Base-by-base conservation (phyloP, 2,888 invertebrate genomes). In the Hypselothyrea guttata region DNA sequence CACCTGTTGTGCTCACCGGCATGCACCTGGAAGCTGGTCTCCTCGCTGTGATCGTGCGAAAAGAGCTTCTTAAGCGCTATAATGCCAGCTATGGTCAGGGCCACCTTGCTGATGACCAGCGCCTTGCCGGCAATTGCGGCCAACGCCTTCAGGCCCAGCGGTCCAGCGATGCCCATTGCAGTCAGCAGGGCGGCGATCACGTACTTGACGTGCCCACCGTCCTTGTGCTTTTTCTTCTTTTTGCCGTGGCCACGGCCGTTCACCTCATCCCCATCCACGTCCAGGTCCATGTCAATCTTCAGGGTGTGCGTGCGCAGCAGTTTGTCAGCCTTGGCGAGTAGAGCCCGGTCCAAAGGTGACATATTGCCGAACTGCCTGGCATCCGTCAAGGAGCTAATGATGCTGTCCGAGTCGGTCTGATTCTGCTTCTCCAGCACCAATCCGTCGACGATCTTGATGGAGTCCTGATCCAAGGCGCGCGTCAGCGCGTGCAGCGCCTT, bases 21-120 rank as follows among this genome's bases (percentile, higher is more conserved):
- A 81, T 94, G 93, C 46, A 94, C 94, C 88, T 94, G 93, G 90
- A 94, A 92, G 69, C 93, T 92, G 40, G 92, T 92, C 86, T 93
- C 93, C 65, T 92, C 92, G 61, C 92, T 91, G 64, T 91, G 90
- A 71, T 94, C 93, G 68, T 93, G 93, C 62, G 93, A 93, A 90
- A 94, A 94, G 69, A 94, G 91, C 88, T 94, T 94, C 90, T 94
- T 94, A 73, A 94, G 89, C 15, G 93, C 94, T 75, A 94, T 93
- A 57, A 94, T 93, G 51, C 94, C 93, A 62, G 94, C 93, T 75
- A 94, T 94, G 60, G 94, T 93, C 56, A 94, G 89, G 1, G 94
- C 94, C 42, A 94, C 93, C 88, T 94, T 94, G 87, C 94, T 93
- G 71, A 94, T 93, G 63, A 94, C 92, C 65, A 94, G 90, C 30